phyloP scores from a whole-genome alignment of 2,797 vertebrate genomes.

The Poecilia velifera region DNA sequence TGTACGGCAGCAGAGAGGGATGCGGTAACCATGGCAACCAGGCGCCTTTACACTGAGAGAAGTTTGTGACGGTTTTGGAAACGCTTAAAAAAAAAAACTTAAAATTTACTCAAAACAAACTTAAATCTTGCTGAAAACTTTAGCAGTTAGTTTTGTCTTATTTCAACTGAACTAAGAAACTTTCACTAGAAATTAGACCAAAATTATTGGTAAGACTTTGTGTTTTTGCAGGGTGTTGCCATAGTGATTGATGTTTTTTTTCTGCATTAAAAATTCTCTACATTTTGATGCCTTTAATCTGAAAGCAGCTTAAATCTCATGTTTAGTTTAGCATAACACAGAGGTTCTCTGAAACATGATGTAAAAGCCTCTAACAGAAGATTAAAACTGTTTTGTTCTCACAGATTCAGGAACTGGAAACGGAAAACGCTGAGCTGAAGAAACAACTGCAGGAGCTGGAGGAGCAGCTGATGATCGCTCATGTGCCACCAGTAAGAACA shows the following conservation, averaged over 20 bases:
- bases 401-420: slow-evolving; percentile 97
- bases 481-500: slow-evolving; percentile 88
- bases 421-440: slow-evolving; percentile 94
- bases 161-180: no score
- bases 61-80: neutral
- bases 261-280: neutral
- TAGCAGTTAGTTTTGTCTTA: no score
- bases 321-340: neutral
- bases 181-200: no score
- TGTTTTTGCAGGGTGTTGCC: no score
- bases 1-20: neutral
- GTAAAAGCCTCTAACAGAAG: neutral
- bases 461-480: slow-evolving; percentile 89
- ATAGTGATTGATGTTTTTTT: no score
- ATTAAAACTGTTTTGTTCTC: slow-evolving; percentile 21
- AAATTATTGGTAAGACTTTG: no score
- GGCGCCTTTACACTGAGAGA: neutral
- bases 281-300: neutral
- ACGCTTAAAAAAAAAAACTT: no score
- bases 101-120: no score
- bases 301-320: neutral
- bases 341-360: neutral
- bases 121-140: no score
- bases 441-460: slow-evolving; percentile 93
- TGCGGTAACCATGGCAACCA: neutral